phyloP scores from a whole-genome alignment of 2,113 vertebrate genomes.

The Antechinus flavipes region DNA sequence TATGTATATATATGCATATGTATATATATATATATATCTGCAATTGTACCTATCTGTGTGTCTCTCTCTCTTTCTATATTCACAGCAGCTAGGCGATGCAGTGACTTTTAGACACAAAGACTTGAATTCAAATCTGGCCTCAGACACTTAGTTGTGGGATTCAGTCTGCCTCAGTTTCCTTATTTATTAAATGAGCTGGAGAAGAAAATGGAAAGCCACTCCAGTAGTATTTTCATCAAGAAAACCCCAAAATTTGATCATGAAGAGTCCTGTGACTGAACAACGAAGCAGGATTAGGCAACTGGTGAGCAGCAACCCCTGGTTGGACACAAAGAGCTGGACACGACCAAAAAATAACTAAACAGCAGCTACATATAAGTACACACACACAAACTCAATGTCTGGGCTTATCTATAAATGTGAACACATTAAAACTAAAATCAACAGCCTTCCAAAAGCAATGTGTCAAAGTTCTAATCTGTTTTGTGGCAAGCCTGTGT shows the following conservation, averaged over 20 bases:
- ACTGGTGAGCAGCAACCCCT: neutral
- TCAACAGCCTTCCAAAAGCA: neutral
- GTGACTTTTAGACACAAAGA: neutral
- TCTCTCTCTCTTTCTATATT: too few species aligned
- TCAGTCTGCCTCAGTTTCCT: too few species aligned
- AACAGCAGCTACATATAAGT: neutral
- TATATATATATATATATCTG: too few species aligned
- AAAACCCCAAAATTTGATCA: neutral
- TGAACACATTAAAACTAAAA: neutral
- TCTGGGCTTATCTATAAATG: conserved; percentile 43
- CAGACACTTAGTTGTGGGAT: neutral
- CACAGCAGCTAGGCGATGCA: neutral
- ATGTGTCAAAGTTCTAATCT: conserved; percentile 12
- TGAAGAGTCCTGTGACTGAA: neutral
- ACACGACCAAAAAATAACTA: neutral
- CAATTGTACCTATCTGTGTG: too few species aligned
- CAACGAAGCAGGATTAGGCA: neutral
- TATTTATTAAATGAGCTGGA: too few species aligned
- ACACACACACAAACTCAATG: conserved; percentile 5
- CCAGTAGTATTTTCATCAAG: neutral
- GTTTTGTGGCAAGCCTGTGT: neutral
- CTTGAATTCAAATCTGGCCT: neutral
- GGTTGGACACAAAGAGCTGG: neutral
- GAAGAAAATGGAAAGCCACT: neutral
- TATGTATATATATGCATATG: too few species aligned